Base-by-base conservation (phyloP, 2,113 vertebrate species). In the Calonectris borealis region DNA sequence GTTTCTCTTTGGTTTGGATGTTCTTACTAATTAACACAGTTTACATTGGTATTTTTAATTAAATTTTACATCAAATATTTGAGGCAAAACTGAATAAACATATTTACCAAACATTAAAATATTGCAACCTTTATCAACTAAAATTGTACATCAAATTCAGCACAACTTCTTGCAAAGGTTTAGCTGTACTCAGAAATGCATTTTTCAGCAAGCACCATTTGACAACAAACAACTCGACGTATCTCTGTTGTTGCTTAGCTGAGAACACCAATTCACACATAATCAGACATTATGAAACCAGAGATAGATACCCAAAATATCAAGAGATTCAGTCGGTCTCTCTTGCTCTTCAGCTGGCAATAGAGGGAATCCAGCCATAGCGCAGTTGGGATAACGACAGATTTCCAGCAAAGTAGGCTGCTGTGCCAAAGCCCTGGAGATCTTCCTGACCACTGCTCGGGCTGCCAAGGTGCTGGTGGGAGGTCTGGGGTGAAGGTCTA, bases 391-490 rank as follows among this genome's bases (percentile, higher is more conserved):
- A 55, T 68, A 66, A 83, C 88, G 90, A 80, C 7, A 64, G 65
- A 64, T 84, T 92, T 90, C 62, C 69, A 73, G 54, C 31, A 57
- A 65, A 83, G 21, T 6, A 64, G 38, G 75, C 31, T 70, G 79
- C 83, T 36, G 46, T 86, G 93, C 76, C 72, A 94, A 94, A 96
- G 76, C 80, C 69, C 77, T 71, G 72, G 81, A 86, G 91, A 88
- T 71, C 51, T 52, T 48, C 77, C 93, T 78, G 83, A 66, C 64
- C 11, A 0, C 80, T 57, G 24, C 34, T 83, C 13, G 2, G 61
- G 72, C 55, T 64, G 42, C 36, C 6, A 6, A 55, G 32, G 60
- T 24, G 55, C 61, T 64, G 55, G 58, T 2, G 46, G 44, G n/a
- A 93, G 38, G 51, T 14, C 54, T 66, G 80, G 71, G 69, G 60